These are phyloP conservation scores for Eriosoma lanigerum DNA, from an alignment of 1,140 invertebrate genomes.

Conservation along the genomic window DNA sequence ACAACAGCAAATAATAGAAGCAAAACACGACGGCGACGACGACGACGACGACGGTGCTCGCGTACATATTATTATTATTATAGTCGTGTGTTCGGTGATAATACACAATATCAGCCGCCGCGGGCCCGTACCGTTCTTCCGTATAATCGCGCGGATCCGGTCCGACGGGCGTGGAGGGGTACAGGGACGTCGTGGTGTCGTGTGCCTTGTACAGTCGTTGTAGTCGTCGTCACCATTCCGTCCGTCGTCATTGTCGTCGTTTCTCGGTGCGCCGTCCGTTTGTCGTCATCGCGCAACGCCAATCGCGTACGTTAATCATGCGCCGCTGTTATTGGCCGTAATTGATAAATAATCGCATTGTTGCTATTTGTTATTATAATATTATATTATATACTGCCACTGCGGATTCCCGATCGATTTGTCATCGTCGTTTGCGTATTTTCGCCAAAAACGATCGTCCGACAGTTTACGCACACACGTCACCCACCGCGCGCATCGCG, in stretches of 20 bases:
- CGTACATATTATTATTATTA: too few species aligned
- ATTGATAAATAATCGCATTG: too few species aligned
- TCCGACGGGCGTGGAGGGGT: neutral
- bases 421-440: constrained; percentile 15
- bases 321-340: neutral
- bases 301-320: constrained; percentile 4
- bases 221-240: neutral
- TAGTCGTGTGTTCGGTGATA: neutral
- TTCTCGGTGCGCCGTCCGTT: neutral
- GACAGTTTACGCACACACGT: neutral
- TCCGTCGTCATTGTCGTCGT: neutral
- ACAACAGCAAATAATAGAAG: neutral
- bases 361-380: too few species aligned
- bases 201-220: neutral
- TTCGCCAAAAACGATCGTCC: neutral
- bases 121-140: neutral
- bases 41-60: neutral
- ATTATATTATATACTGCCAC: neutral
- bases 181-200: neutral
- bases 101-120: neutral
- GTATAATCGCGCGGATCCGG: neutral
- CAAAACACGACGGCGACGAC: neutral
- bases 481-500: neutral
- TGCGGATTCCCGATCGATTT: constrained; percentile 37
- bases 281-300: constrained; percentile 6